These are phyloP conservation scores for Holothuria leucospilota DNA, from an alignment of 53 echinoderm and acorn worm species.

Conservation along the genomic window DNA sequence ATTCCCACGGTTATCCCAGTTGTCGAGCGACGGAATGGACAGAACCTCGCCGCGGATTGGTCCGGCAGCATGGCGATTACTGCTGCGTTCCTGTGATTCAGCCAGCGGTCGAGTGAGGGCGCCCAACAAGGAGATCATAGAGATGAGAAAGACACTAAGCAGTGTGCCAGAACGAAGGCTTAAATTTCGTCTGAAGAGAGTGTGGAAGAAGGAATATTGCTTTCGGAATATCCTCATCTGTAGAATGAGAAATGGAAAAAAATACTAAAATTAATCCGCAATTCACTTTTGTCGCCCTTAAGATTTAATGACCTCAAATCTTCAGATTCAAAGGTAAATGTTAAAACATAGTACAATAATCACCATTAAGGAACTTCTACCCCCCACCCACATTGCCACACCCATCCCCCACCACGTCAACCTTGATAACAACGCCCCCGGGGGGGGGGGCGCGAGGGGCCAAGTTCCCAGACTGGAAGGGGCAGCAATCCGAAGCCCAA, in stretches of 20 bases:
- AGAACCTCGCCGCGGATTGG: constrained; percentile 37
- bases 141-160: constrained; percentile 42
- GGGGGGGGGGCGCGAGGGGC: too few species aligned
- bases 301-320: too few species aligned
- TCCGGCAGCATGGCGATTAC: not conserved
- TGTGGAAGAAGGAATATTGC: constrained; percentile 37
- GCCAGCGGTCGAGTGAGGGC: constrained; percentile 51
- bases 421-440: too few species aligned
- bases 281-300: not conserved
- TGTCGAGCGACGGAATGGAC: constrained; percentile 4
- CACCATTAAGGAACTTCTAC: too few species aligned
- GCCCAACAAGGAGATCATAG: constrained; percentile 41
- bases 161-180: constrained; percentile 38
- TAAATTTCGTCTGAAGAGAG: constrained; percentile 33
- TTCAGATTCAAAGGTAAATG: too few species aligned
- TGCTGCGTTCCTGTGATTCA: constrained; percentile 3
- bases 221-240: constrained; percentile 53
- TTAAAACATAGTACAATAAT: too few species aligned
- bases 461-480: too few species aligned
- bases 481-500: too few species aligned
- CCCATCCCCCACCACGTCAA: too few species aligned
- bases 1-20: not conserved
- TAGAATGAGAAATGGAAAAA: not conserved
- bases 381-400: too few species aligned
- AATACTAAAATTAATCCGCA: not conserved